These are phyloP conservation scores for Coregonus suidteri DNA, from an alignment of 2,797 vertebrate species.

Conservation along the genomic window DNA sequence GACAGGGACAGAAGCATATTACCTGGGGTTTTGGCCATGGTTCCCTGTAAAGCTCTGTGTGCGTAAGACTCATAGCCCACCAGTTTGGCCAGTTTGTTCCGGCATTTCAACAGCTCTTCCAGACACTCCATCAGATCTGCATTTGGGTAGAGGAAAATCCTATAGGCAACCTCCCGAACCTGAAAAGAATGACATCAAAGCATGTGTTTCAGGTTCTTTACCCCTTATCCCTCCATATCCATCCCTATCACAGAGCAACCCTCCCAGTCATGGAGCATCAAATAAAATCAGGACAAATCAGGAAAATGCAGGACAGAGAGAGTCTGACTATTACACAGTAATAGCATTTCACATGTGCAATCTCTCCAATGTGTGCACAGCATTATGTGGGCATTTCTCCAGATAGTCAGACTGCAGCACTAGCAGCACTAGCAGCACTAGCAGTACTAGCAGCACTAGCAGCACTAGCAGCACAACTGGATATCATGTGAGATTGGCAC, in stretches of 20 bases:
- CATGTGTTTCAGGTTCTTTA: background rate
- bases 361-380: background rate
- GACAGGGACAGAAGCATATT: background rate
- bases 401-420: background rate
- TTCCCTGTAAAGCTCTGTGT: conserved; percentile 92
- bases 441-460: no score
- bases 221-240: background rate
- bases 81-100: conserved; percentile 86
- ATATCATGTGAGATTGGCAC: background rate
- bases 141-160: conserved; percentile 91
- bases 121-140: conserved; percentile 80
- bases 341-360: background rate
- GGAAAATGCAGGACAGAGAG: background rate
- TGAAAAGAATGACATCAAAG: conserved; percentile 47
- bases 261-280: background rate
- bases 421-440: background rate
- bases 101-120: conserved; percentile 85
- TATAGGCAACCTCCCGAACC: conserved; percentile 95
- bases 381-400: background rate
- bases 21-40: conserved; percentile 95
- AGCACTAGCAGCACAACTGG: background rate
- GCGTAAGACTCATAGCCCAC: conserved; percentile 91
- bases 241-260: background rate
- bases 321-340: background rate
- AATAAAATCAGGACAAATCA: background rate